Evolutionary conservation across 2,888 invertebrate species (phyloP), one percentile per base, ranked within the genome.

Genomic region (Hirtodrosophila confusa): DNA sequence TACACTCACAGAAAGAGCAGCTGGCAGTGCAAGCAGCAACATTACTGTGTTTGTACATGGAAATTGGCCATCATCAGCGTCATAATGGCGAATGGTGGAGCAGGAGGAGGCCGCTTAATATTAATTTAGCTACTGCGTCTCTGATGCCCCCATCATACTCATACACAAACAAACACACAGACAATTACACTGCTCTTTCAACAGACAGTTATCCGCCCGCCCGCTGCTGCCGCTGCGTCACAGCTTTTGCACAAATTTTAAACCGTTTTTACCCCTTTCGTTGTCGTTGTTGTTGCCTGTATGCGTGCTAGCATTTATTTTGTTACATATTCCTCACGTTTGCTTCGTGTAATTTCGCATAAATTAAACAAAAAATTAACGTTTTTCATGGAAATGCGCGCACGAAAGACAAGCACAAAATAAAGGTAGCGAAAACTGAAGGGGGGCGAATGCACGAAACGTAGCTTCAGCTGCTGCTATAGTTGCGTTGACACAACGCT

Each of bases 191-290:
- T 61, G 51, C 51, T 69, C 60, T 69, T 75, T 77, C 79, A 66
- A 71, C 71, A 62, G 45, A 51, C 58, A 43, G 29, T 64, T 36
- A 49, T 49, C 45, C 50, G 36, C 37, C 6, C 27, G n/a, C 35
- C 45, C 70, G 61, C 44, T 60, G 54, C 47, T 33, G 44, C 44
- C 40, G 39, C 23, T 51, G 57, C 88, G 87, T 87, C 85, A 87
- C 88, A 84, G 61, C 75, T 85, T 88, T 87, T 88, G 82, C 82
- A 82, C 86, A 82, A 87, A 75, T 70, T 78, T 78, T 48, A 2
- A 27, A 62, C 69, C 37, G 47, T 61, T 68, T 70, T 54, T 56
- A 65, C 55, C 56, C 74, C 60, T 66, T 48, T 63, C 43, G 41
- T 41, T 55, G 39, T 47, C 24, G 43, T 39, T 37, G 50, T 45